Evolutionary conservation across 2,888 invertebrate genomes (phyloP).

Genomic region (Trisateles emortualis): DNA sequence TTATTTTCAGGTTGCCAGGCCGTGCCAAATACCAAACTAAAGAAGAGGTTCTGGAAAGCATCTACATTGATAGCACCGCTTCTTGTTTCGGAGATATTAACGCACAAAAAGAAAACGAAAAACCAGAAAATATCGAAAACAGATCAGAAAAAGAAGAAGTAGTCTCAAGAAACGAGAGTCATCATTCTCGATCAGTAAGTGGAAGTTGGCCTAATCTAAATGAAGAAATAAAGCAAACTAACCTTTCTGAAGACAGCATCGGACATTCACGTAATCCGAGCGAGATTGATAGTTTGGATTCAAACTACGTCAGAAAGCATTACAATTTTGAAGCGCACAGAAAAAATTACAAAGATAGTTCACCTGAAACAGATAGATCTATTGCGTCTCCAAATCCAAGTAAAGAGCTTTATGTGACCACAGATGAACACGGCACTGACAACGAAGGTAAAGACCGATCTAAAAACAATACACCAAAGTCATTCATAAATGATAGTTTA

Average conservation of each 20-base stretch:
- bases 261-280: slow-evolving; percentile 83
- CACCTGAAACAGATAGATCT: slow-evolving; percentile 79
- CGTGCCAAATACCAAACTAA: slow-evolving; percentile 83
- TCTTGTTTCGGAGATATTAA: slow-evolving; percentile 84
- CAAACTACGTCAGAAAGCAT: slow-evolving; percentile 86
- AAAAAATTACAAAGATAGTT: slow-evolving; percentile 79
- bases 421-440: slow-evolving; percentile 75
- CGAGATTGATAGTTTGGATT: slow-evolving; percentile 87
- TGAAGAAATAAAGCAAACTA: slow-evolving; percentile 76
- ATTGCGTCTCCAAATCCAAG: slow-evolving; percentile 67
- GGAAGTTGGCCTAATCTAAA: slow-evolving; percentile 83
- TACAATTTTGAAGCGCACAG: slow-evolving; percentile 83
- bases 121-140: slow-evolving; percentile 59
- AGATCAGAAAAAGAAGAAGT: slow-evolving; percentile 74
- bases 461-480: slow-evolving; percentile 81
- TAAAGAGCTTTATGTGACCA: slow-evolving; percentile 77
- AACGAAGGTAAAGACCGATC: slow-evolving; percentile 70
- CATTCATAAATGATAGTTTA: slow-evolving; percentile 78
- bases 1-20: slow-evolving; percentile 77
- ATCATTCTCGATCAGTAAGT: slow-evolving; percentile 73
- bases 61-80: slow-evolving; percentile 83
- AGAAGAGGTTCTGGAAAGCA: slow-evolving; percentile 82
- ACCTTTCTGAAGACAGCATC: slow-evolving; percentile 82
- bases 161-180: slow-evolving; percentile 70
- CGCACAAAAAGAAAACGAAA: slow-evolving; percentile 72